Evolutionary conservation across 2,888 invertebrate species (phyloP), one percentile per base, ranked within the genome.

Genomic region (Trimorus sp.): DNA sequence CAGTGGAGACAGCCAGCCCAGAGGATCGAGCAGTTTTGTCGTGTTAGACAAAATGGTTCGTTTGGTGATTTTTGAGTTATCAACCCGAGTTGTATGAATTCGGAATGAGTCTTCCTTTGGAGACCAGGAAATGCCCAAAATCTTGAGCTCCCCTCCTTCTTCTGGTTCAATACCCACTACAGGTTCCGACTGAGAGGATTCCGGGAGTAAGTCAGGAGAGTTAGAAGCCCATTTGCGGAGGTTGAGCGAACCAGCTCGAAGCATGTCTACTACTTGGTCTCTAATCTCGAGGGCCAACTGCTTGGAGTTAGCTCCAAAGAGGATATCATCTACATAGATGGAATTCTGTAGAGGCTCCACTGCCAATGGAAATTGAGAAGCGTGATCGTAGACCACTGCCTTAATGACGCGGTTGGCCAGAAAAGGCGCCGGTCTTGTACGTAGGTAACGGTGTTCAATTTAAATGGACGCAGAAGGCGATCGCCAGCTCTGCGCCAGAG

Each of bases 1-100:
- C 1, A 59, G 12, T 59, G 59, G 42, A 3, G 59, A 59, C 2
- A 59, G 8, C 59, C 59, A 59, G 9, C 59, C 59, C 14, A 59
- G 16, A 4, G 40, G 40, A 12, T 59, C 59, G 14, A 36, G 42
- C 0, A 42, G 1, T 9, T 12, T 11, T 0, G 59, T 16, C 2
- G 15, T 59, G 7, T 12, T 9, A 0, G 16, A 7, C 15, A 59
- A 1, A 0, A 42, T 58, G 12, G 40, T 3, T 2, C 59, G 2
- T 8, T 42, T 59, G 15, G 59, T 42, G 1, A 42, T 14, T 5
- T 15, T 9, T 14, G 3, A 3, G 9, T 1, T 38, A 1, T 38
- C 8, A 2, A 56, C 15, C 1, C 15, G 14, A 0, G 12, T 9
- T 3, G 15, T n/a, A 3, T 40, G 7, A 0, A 59, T 9, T 2